A percentile compares a stretch with the other conserved stretches of the same genome.
Evolutionary conservation across 2,888 invertebrate species (phyloP).

Genomic region (Amphipoea oculea): DNA sequence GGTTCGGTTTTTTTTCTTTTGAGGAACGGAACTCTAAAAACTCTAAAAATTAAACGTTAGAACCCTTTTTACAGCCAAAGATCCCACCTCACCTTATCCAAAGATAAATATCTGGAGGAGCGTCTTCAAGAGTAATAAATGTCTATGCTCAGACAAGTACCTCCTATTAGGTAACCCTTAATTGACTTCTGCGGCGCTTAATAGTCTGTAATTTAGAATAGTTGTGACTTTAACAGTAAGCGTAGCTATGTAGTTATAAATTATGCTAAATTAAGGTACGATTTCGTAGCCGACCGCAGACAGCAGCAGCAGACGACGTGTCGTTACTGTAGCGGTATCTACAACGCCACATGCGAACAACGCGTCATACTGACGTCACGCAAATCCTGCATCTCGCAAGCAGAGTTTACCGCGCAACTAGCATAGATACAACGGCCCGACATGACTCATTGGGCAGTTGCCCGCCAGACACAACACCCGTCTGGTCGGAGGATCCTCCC

Average conservation of each 20-base stretch:
- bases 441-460: no score
- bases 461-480: no score
- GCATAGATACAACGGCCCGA: no score
- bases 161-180: constrained; percentile 48
- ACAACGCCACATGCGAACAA: no score
- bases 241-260: constrained; percentile 26
- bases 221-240: constrained; percentile 39
- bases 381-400: no score
- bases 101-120: constrained; percentile 6
- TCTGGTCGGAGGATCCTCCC: no score
- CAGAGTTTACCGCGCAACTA: no score
- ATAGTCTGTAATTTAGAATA: constrained; percentile 51
- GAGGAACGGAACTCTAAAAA: background rate
- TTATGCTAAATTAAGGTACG: constrained; percentile 12
- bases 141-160: constrained; percentile 30
- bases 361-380: no score
- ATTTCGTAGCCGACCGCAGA: no score
- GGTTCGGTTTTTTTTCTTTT: no score
- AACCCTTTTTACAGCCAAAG: background rate
- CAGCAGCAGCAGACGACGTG: no score
- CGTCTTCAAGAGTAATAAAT: constrained; percentile 39
- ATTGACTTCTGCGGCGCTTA: constrained; percentile 53
- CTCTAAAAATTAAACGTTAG: background rate
- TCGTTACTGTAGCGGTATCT: no score
- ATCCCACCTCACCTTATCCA: constrained; percentile 11